Base-by-base conservation (phyloP, 2,797 vertebrate genomes). In the Ctenopoma multispine region DNA sequence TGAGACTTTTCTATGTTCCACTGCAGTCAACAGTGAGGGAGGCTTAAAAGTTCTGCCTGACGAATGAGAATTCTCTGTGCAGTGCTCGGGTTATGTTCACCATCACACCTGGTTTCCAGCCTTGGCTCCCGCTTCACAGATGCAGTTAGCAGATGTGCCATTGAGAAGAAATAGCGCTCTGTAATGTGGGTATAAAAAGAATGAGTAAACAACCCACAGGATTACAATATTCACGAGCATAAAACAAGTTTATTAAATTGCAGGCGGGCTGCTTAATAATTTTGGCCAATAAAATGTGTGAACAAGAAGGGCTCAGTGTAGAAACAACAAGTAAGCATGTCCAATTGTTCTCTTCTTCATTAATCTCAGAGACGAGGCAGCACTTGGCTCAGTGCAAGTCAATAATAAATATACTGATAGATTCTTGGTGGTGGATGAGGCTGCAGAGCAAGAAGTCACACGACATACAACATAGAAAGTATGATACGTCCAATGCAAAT, bases 31-130 rank as follows among this genome's bases (percentile, higher is more conserved):
- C 50, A 15, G 43, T 0, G 47, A 55, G 29, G 47, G 58, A 59
- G 44, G 36, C 59, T 34, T 5, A 71, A 44, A 38, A 49, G 38
- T 23, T 44, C 20, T 24, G 34, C 10, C 54, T 64, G 76, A 70
- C 49, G 77, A 61, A 73, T 44, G 68, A 82, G 47, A 41, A 47
- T 40, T 48, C 53, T 55, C n/a, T 53, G 59, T 65, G 68, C 82
- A 80, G 77, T 65, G 75, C 79, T 65, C 27, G 57, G 79, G 84
- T 80, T 81, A 56, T 24, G 80, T 80, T 86, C 49, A 4, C 44
- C 57, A 31, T 72, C 78, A 85, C 91, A 93, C 84, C 85, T 90
- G 89, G 74, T 89, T 83, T 63, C 80, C 80, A 76, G 80, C 80
- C 81, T 47, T 57, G 50, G 61, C 81, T 72, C 59, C 62, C 23